A percentile compares a stretch with the other conserved stretches of the same genome.
These are phyloP conservation scores for Nothocercus julius DNA, from an alignment of 2,113 vertebrate genomes.

Conservation along the genomic window DNA sequence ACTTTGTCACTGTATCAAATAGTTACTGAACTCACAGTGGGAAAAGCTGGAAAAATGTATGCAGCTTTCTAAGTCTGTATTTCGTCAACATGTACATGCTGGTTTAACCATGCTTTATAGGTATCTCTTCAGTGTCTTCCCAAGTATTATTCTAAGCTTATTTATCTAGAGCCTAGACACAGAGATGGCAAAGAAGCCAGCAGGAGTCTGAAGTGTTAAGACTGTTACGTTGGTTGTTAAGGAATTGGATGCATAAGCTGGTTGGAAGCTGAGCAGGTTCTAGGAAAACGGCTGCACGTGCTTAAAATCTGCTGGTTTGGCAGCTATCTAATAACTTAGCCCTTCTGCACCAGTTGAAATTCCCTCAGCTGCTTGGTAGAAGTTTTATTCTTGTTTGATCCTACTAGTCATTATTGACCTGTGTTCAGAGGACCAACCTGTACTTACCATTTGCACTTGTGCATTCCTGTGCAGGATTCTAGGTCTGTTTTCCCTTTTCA, in stretches of 20 bases:
- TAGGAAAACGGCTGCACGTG: not conserved
- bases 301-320: not conserved
- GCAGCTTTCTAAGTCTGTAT: not conserved
- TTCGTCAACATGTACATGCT: not conserved
- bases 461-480: not conserved
- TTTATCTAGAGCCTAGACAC: not conserved
- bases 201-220: not conserved
- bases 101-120: not conserved
- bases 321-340: not conserved
- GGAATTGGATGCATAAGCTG: not conserved
- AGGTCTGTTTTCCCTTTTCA: not conserved
- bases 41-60: not conserved
- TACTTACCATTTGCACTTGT: not conserved
- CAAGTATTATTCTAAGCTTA: not conserved
- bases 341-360: not conserved
- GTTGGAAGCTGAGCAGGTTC: not conserved
- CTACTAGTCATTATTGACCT: not conserved
- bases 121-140: not conserved
- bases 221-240: not conserved
- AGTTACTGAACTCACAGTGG: not conserved
- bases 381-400: not conserved
- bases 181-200: not conserved
- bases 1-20: not conserved
- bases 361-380: not conserved
- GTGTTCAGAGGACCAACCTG: not conserved